A percentile compares a stretch with the other conserved stretches of the same genome.
Conservation (phyloP, 1,140 invertebrate species). For the Pogonus chalceus region DNA sequence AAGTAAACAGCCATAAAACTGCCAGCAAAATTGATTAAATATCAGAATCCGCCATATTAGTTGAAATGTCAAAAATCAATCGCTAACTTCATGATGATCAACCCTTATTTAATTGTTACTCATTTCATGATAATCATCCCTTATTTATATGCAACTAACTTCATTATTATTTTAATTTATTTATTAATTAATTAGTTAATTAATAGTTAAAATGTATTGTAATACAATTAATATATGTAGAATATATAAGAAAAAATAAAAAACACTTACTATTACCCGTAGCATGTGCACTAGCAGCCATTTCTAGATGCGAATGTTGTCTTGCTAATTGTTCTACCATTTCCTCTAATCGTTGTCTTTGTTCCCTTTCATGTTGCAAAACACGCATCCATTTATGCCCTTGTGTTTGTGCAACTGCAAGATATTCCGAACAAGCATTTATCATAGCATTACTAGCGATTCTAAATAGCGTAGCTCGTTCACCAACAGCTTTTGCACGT, state of each 20-base stretch:
- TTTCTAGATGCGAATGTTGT: conserved; percentile 89
- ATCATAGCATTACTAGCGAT: conserved; percentile 94
- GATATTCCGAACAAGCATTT: conserved; percentile 83
- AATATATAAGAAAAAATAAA: too few relatives aligned
- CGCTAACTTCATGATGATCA: not conserved
- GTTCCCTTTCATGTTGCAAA: conserved; percentile 89
- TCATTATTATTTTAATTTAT: too few relatives aligned
- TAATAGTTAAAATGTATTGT: too few relatives aligned
- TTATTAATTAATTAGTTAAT: too few relatives aligned
- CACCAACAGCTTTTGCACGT: conserved; percentile 70
- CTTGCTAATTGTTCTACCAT: conserved; percentile 94
- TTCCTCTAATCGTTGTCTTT: conserved; percentile 87
- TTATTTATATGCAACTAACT: too few relatives aligned
- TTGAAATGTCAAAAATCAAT: not conserved
- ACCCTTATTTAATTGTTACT: too few relatives aligned
- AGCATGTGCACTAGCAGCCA: conserved; percentile 59
- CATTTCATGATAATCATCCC: too few relatives aligned
- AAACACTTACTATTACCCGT: conserved; percentile 42
- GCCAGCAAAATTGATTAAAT: too few relatives aligned
- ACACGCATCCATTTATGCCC: conserved; percentile 84
- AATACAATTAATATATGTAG: too few relatives aligned
- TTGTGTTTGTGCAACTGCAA: conserved; percentile 75
- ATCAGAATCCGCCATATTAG: too few relatives aligned
- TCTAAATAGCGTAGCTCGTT: conserved; percentile 83
- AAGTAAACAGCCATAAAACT: too few relatives aligned